Conservation (phyloP, 2,888 invertebrate genomes). For the Athalia cordata region DNA sequence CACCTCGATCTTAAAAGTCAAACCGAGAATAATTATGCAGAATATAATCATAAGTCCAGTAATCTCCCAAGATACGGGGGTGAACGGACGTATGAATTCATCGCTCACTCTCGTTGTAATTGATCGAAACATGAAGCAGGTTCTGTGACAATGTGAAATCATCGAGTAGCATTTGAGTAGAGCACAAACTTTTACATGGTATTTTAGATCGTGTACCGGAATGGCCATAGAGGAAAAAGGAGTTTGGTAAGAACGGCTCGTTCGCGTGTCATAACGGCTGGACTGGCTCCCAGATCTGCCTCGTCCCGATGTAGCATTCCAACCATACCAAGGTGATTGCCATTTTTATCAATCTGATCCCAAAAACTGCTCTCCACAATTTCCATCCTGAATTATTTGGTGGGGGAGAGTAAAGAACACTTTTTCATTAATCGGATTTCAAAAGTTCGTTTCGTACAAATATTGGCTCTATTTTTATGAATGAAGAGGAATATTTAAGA, state of each 20-base stretch:
- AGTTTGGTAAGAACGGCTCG: constrained; percentile 51
- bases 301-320: constrained; percentile 54
- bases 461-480: too few relatives aligned
- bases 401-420: neutral
- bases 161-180: neutral
- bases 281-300: constrained; percentile 56
- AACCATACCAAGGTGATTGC: constrained; percentile 40
- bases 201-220: neutral
- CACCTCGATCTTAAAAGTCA: constrained; percentile 21
- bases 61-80: constrained; percentile 33
- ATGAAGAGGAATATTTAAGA: too few relatives aligned
- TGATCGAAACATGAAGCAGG: constrained; percentile 47
- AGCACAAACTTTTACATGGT: neutral
- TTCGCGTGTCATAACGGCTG: constrained; percentile 56
- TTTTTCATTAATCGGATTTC: too few relatives aligned
- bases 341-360: constrained; percentile 49
- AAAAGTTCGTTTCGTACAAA: too few relatives aligned
- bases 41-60: constrained; percentile 6
- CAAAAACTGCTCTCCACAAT: constrained; percentile 55
- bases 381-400: constrained; percentile 50
- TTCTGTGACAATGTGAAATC: neutral
- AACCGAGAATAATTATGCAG: constrained; percentile 18
- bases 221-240: constrained; percentile 49
- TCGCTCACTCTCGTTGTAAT: constrained; percentile 9
- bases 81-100: constrained; percentile 38